Conservation (phyloP, 2,797 vertebrate species). For the Emys orbicularis region DNA sequence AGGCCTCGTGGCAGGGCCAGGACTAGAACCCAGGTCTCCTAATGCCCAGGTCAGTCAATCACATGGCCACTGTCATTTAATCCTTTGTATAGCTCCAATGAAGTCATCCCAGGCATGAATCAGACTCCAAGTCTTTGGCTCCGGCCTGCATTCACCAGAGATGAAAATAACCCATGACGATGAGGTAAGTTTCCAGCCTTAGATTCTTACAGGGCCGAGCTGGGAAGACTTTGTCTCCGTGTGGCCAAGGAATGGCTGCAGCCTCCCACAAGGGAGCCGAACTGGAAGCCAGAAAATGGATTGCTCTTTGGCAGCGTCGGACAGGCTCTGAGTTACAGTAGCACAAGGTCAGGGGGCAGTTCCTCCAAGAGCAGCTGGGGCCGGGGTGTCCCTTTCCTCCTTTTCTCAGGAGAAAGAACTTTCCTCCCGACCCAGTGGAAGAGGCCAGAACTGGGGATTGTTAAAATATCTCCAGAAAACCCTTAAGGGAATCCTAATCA, state of each 20-base stretch:
- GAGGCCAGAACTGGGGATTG: conserved; percentile 34
- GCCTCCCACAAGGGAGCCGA: conserved; percentile 64
- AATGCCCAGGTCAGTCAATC: neutral
- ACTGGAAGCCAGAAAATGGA: conserved; percentile 29
- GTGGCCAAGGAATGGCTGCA: conserved; percentile 40
- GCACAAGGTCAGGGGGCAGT: conserved; percentile 62
- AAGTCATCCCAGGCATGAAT: neutral
- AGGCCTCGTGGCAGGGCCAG: neutral
- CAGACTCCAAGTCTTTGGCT: conserved; percentile 27
- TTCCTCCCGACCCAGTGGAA: neutral
- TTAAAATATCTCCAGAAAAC: neutral
- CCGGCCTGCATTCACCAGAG: neutral
- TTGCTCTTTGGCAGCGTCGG: neutral
- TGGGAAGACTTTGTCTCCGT: conserved; percentile 55
- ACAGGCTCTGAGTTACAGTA: conserved; percentile 58
- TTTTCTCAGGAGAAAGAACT: conserved; percentile 31
- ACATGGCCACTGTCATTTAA: neutral
- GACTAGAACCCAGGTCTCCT: neutral
- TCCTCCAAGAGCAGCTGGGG: neutral
- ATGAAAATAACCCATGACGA: neutral
- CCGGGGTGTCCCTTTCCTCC: neutral
- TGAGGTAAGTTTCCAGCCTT: conserved; percentile 67
- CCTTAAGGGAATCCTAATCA: conserved; percentile 56
- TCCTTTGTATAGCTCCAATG: neutral
- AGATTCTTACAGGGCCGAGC: conserved; percentile 14